Base-by-base conservation (phyloP, 2,797 vertebrate species). In the Poeciliopsis gracilis region DNA sequence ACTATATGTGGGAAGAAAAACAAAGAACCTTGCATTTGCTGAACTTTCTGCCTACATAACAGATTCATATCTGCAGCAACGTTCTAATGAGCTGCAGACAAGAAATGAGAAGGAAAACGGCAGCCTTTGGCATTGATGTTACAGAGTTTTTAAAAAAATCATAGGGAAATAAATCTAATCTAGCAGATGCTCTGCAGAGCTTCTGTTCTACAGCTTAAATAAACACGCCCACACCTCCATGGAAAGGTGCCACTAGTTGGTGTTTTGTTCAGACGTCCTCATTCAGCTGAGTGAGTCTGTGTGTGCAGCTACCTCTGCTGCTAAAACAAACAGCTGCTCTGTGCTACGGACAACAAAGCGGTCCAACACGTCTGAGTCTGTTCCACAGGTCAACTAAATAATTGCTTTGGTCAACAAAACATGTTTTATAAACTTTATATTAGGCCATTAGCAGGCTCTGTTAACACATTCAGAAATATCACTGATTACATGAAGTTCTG, bases 231-330 rank as follows among this genome's bases (percentile, higher is more conserved):
- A 71, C 67, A 28, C 12, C 12, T 69, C 38, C 67, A 46, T 28
- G 41, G 67, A 71, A 71, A 46, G 67, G 25, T 18, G 67, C 67
- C 41, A 46, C n/a, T n/a, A 71, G 41, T 30, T 46, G 67, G 67
- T 71, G 67, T 71, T 70, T 28, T 28, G 67, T 46, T 46, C 25
- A 45, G 15, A 28, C 2, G 43, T 28, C 25, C 41, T 70, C 13
- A n/a, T 46, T n/a, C 67, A 46, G 43, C n/a, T 45, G 38, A 41
- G 13, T 45, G 41, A 71, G 67, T 16, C 25, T 71, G 67, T 16
- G 45, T 28, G 28, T 71, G 13, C 41, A 71, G 46, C n/a, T 13
- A 46, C n/a, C 43, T n/a, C 67, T 71, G 67, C 43, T 18, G 67
- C 12, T 71, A 71, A 43, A 70, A 45, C 67, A 45, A 70, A 45